Evolutionary conservation across 2,797 vertebrate genomes (phyloP).

Genomic region (Falco novaeseelandiae): DNA sequence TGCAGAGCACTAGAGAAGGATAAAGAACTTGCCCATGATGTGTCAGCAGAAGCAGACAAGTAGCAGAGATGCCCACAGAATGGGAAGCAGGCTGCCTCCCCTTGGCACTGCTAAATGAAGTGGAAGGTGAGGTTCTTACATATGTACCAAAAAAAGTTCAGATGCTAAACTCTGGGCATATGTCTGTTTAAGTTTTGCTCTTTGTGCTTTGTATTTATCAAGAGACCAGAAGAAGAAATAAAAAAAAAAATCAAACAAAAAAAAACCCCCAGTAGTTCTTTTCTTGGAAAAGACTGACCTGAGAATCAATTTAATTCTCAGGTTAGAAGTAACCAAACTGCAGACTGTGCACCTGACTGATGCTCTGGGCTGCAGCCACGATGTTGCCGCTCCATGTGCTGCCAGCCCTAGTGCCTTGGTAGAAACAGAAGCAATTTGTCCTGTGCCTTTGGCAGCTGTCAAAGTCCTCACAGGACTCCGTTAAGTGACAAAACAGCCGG

Average conservation of each 20-base stretch:
- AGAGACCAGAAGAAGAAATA: neutral
- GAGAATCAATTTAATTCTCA: neutral
- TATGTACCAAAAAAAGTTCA: neutral
- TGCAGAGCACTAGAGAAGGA: neutral
- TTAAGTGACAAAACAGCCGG: neutral
- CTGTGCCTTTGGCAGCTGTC: neutral
- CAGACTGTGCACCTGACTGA: too few relatives aligned
- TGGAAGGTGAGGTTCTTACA: neutral
- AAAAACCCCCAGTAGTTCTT: too few relatives aligned
- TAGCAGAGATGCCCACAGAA: neutral
- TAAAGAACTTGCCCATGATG: fast-evolving
- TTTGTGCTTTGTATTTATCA: neutral
- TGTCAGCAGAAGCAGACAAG: neutral
- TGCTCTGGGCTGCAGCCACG: fast-evolving
- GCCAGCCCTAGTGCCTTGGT: neutral
- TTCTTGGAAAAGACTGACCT: neutral
- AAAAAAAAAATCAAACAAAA: neutral
- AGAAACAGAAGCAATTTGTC: neutral
- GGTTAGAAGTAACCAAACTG: neutral
- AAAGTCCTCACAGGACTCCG: neutral
- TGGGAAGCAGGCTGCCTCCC: neutral
- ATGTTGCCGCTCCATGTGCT: fast-evolving
- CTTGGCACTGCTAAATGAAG: neutral
- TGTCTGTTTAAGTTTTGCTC: neutral
- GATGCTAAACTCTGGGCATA: neutral